phyloP scores from a whole-genome alignment of 2,888 invertebrate genomes.

The Philonicus albiceps region DNA sequence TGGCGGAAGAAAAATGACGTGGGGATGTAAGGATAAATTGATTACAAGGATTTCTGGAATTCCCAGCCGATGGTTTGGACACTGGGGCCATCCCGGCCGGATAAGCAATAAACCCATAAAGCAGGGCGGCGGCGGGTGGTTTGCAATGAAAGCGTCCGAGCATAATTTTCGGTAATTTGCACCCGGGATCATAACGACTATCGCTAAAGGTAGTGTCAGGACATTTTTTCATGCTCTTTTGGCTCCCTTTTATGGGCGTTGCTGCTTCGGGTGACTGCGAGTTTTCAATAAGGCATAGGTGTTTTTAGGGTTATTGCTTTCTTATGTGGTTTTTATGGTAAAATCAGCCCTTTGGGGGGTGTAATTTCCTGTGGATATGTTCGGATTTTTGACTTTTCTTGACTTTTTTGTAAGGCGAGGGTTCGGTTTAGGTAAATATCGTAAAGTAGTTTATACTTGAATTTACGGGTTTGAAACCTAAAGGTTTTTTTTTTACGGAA shows the following conservation, averaged over 20 bases:
- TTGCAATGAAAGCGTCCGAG: not conserved
- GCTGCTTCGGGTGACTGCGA: not conserved
- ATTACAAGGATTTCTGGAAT: constrained; percentile 24
- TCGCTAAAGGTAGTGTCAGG: not conserved
- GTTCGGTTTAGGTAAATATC: not conserved
- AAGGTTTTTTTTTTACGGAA: not conserved
- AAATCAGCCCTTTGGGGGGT: not conserved
- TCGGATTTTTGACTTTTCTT: not conserved
- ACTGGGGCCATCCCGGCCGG: not conserved
- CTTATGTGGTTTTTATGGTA: not conserved
- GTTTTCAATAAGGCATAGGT: not conserved
- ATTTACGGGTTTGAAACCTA: not conserved
- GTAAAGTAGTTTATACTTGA: not conserved
- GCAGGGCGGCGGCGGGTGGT: not conserved
- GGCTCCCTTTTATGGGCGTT: not conserved
- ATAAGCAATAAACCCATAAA: constrained; percentile 19
- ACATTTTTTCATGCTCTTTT: constrained; percentile 2
- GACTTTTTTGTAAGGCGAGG: not conserved
- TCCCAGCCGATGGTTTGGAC: not conserved
- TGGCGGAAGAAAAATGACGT: not conserved
- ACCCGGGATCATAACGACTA: constrained; percentile 6
- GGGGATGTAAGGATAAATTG: constrained; percentile 26
- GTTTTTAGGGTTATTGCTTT: not conserved
- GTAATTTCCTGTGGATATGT: not conserved
- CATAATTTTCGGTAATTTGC: constrained; percentile 29